phyloP scores from a whole-genome alignment of 1,140 invertebrate genomes.

The Reticulitermes speratus region DNA sequence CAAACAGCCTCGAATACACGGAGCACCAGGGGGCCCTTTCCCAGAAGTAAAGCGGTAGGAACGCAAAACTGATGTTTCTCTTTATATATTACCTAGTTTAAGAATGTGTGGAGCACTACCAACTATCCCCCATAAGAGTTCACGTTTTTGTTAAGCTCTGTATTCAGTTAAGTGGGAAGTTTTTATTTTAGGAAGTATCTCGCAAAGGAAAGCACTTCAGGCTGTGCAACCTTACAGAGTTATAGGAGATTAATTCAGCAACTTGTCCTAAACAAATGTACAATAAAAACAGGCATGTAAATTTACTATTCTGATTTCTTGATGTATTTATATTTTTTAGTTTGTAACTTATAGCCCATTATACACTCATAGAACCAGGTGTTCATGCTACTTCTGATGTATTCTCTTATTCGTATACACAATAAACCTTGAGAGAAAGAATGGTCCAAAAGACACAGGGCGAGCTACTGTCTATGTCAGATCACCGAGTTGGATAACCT shows the following conservation, averaged over 20 bases:
- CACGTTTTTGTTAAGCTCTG: too few species aligned
- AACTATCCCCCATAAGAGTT: too few species aligned
- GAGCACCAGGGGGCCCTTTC: too few species aligned
- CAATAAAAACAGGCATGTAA: neutral
- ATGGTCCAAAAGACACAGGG: neutral
- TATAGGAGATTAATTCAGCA: slow-evolving; percentile 17
- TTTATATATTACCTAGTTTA: too few species aligned
- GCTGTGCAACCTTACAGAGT: neutral
- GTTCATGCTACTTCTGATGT: slow-evolving; percentile 15
- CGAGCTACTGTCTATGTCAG: neutral
- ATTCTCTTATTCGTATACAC: neutral
- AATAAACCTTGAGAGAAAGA: neutral
- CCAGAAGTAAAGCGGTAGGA: too few species aligned
- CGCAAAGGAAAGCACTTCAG: neutral
- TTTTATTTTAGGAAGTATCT: too few species aligned
- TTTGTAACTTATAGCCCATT: slow-evolving; percentile 13
- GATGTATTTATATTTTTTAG: slow-evolving; percentile 7
- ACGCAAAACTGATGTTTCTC: too few species aligned
- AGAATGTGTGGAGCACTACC: too few species aligned
- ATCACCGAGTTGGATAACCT: too few species aligned
- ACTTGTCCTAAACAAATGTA: neutral
- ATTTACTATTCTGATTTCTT: slow-evolving; percentile 1
- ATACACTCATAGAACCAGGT: neutral
- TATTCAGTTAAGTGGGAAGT: too few species aligned
- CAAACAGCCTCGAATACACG: too few species aligned